Percentiles rank a stretch among this genome's conserved stretches.
These are phyloP conservation scores for Drosophila melanogaster DNA, from an alignment of 1,140 invertebrate genomes.

Conservation along the genomic window Release_6_plus_ISO1_MT NT_037436.4:12684501-12685000, in stretches of 20 bases:
- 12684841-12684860: slow-evolving; percentile 44
- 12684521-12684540: slow-evolving; percentile 74
- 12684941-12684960: slow-evolving; percentile 63
- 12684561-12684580: slow-evolving; percentile 82
- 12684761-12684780: slow-evolving; percentile 69
- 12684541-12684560: slow-evolving; percentile 83
- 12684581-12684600: slow-evolving; percentile 83
- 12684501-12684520: slow-evolving; percentile 14
- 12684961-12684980: not conserved
- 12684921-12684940: slow-evolving; percentile 74
- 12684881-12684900: slow-evolving; percentile 78
- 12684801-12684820: slow-evolving; percentile 23
- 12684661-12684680: not conserved
- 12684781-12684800: slow-evolving; percentile 5
- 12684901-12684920: slow-evolving; percentile 73
- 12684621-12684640: slow-evolving; percentile 70
- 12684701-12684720: slow-evolving; percentile 8
- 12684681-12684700: slow-evolving; percentile 15
- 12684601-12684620: slow-evolving; percentile 82
- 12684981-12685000: slow-evolving; percentile 37
- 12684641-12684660: slow-evolving; percentile 9
- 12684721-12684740: slow-evolving; percentile 20
- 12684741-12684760: slow-evolving; percentile 26
- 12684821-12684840: slow-evolving; percentile 32
- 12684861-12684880: slow-evolving; percentile 40